phyloP scores from a whole-genome alignment of 2,113 vertebrate genomes.

The Hippocampus mohnikei region DNA sequence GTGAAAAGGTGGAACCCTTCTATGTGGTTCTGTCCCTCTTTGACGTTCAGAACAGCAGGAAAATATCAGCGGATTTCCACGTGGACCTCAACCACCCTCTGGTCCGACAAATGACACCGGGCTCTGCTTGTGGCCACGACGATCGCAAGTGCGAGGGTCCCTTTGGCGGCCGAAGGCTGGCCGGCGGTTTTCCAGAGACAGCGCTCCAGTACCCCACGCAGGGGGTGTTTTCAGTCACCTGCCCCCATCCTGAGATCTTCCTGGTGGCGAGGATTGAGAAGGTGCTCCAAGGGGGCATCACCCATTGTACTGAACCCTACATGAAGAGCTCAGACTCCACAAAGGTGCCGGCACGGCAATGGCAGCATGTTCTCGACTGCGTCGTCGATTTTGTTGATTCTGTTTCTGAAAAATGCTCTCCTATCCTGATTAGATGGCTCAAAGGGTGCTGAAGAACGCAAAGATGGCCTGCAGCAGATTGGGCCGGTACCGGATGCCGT shows the following conservation, averaged over 20 bases:
- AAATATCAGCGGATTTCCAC: conserved; percentile 96
- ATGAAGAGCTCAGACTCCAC: conserved; percentile 95
- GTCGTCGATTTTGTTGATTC: background rate
- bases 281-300: conserved; percentile 90
- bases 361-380: background rate
- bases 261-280: conserved; percentile 95
- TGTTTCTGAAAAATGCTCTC: background rate
- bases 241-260: conserved; percentile 95
- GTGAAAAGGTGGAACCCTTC: conserved; percentile 89
- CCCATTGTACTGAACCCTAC: conserved; percentile 96
- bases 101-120: conserved; percentile 83
- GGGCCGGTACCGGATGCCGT: conserved; percentile 94
- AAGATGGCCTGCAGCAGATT: conserved; percentile 89
- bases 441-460: conserved; percentile 96
- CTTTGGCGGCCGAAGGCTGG: conserved; percentile 53
- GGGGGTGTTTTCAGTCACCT: conserved; percentile 93
- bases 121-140: conserved; percentile 21
- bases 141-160: conserved; percentile 58
- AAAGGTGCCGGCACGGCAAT: conserved; percentile 74
- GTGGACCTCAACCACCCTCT: conserved; percentile 90
- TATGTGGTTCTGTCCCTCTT: conserved; percentile 92
- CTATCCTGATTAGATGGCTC: conserved; percentile 76
- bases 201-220: conserved; percentile 85
- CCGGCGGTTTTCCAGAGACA: conserved; percentile 70
- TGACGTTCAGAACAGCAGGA: conserved; percentile 87